Conservation (phyloP, 2,113 vertebrate genomes). For the Callionymus lyra region DNA sequence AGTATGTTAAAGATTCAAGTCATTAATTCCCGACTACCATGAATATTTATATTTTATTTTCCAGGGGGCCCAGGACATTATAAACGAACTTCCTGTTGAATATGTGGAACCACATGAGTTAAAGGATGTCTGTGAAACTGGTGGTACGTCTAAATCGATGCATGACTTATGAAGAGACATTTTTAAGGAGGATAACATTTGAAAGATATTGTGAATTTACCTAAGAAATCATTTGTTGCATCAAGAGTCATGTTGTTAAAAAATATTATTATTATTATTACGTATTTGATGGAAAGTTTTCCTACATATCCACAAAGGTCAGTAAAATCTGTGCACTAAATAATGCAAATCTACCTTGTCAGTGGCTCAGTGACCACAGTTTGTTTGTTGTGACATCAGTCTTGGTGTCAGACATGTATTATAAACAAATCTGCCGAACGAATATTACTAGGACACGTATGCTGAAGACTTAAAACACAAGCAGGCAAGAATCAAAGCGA, state of each 20-base stretch:
- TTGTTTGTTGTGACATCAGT: no score
- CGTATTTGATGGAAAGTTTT: background rate
- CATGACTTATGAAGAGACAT: no score
- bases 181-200: no score
- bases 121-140: conserved; percentile 79
- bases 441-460: no score
- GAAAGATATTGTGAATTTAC: background rate
- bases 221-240: background rate
- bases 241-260: background rate
- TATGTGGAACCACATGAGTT: conserved; percentile 92
- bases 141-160: conserved; percentile 72
- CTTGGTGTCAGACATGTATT: no score
- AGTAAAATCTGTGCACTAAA: no score
- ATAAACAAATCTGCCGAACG: no score
- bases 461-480: no score
- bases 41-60: background rate
- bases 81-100: conserved; percentile 88
- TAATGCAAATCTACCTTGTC: no score
- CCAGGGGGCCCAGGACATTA: conserved; percentile 93
- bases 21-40: background rate
- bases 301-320: background rate
- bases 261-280: background rate
- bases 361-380: no score
- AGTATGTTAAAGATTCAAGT: conserved; percentile 55
- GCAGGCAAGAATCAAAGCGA: no score